Conservation (phyloP, 92 coral and sea anemone species). For the Hydrozoanthus gracilis region DNA sequence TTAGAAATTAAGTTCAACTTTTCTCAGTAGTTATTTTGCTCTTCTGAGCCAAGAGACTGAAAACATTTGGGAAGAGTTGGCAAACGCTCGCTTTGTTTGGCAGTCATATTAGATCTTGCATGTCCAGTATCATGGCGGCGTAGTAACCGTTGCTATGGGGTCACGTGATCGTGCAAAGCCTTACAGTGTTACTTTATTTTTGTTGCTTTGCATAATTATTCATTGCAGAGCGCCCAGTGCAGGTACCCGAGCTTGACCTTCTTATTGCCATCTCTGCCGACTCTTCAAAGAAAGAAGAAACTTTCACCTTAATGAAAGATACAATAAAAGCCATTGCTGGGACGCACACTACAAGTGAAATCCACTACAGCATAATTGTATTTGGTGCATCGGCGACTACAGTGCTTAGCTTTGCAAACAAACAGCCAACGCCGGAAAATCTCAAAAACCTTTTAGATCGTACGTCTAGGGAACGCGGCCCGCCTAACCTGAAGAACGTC, state of each 20-base stretch:
- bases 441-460: conserved; percentile 41
- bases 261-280: conserved; percentile 73
- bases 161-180: too few relatives aligned
- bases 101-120: too few relatives aligned
- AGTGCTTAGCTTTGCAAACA: conserved; percentile 39
- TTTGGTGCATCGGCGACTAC: conserved; percentile 63
- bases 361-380: conserved; percentile 74
- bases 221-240: conserved; percentile 18
- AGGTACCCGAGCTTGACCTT: conserved; percentile 70
- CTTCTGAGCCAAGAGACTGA: too few relatives aligned
- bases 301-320: conserved; percentile 81
- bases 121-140: too few relatives aligned
- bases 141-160: too few relatives aligned
- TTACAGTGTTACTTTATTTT: too few relatives aligned
- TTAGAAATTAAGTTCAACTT: too few relatives aligned
- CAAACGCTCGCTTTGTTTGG: too few relatives aligned
- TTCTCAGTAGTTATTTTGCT: too few relatives aligned
- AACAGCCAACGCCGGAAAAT: conserved; percentile 19
- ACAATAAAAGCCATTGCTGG: conserved; percentile 71
- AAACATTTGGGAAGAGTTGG: too few relatives aligned
- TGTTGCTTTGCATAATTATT: neutral
- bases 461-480: conserved; percentile 3
- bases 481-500: conserved; percentile 64
- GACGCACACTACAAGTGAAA: conserved; percentile 56
- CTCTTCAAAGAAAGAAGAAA: conserved; percentile 55